phyloP scores from a whole-genome alignment of 2,113 vertebrate genomes.

The Syrmaticus mikado region DNA sequence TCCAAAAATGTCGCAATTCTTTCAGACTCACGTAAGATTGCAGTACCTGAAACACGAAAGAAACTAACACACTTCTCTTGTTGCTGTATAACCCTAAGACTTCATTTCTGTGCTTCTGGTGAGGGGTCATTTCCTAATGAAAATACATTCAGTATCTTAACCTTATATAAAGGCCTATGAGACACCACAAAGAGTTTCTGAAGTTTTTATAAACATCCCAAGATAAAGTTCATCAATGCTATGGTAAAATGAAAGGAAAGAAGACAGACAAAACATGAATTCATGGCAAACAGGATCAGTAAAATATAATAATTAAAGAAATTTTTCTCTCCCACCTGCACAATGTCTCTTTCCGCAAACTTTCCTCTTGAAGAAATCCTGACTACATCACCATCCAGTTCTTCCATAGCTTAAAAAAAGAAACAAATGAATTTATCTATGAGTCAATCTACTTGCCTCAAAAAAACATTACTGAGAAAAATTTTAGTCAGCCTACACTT shows the following conservation, averaged over 20 bases:
- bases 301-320: neutral
- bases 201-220: neutral
- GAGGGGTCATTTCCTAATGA: neutral
- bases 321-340: slow-evolving; percentile 85
- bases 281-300: neutral
- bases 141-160: neutral
- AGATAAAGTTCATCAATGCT: neutral
- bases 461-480: neutral
- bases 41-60: neutral
- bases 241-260: neutral
- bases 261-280: neutral
- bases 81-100: neutral
- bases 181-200: neutral
- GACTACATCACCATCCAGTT: slow-evolving; percentile 95
- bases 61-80: neutral
- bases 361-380: slow-evolving; percentile 95
- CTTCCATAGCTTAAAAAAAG: slow-evolving; percentile 88
- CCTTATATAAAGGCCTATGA: neutral
- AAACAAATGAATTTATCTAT: neutral
- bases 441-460: neutral
- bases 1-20: neutral
- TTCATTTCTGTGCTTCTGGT: neutral
- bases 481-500: neutral
- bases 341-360: slow-evolving; percentile 96
- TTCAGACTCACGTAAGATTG: neutral